Evolutionary conservation across 1,140 invertebrate species (phyloP), one percentile per base, ranked within the genome.

Genomic region (Hirudo medicinalis): DNA sequence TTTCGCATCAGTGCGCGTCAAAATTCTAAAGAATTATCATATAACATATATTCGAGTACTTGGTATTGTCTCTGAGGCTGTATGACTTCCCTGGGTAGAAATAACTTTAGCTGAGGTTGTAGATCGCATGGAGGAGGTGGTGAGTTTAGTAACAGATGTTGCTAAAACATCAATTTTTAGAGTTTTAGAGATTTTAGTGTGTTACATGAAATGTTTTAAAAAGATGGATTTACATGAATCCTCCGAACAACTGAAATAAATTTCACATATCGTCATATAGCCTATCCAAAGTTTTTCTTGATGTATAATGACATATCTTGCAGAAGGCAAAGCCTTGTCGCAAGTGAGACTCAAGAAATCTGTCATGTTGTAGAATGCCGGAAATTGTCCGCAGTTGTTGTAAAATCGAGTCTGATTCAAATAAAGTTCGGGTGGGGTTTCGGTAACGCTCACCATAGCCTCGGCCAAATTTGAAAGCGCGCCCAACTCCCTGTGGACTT

Each of bases 231-330:
- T 40, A 60, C 55, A 15, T 22, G 55, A 5, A 22, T n/a, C 15
- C 27, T 22, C 27, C 20, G 55, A 22, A 27, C 55, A n/a, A 60
- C 15, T 60, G 55, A 60, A 27, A 8, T 22, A 60, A 27, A 60
- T 60, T 27, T 60, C 55, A 15, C 55, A 60, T n/a, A 60, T 60
- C 8, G 55, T 60, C 55, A 60, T 22, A 60, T 60, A 60, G 4
- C 55, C 55, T n/a, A 60, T 60, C 20, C 55, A 22, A n/a, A 27
- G 20, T n/a, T 60, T 60, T 27, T n/a, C 20, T 15, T 60, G 55
- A 5, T 60, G 55, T n/a, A 60, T 27, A 60, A 60, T 60, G 55
- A 60, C 55, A 27, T 22, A 60, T 27, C 55, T n/a, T 22, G n/a
- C 55, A 27, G 4, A n/a, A n/a, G 55, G 55, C 27, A 60, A 40